These are phyloP conservation scores for Euzophera pinguis DNA, from an alignment of 2,888 invertebrate species.

Conservation along the genomic window DNA sequence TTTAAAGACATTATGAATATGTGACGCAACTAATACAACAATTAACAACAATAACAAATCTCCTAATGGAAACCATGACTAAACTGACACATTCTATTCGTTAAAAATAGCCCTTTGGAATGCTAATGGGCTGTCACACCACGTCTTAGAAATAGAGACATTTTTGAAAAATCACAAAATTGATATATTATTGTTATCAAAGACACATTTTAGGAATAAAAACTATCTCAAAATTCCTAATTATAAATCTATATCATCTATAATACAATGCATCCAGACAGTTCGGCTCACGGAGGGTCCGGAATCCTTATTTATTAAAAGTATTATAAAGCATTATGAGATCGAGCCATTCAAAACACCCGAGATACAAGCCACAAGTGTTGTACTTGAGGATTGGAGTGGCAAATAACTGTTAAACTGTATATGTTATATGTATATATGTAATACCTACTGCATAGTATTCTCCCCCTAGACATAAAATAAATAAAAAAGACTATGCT, in stretches of 20 bases:
- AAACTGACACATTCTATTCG: neutral
- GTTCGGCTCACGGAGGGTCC: constrained; percentile 26
- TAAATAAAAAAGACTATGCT: neutral
- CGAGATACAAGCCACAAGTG: constrained; percentile 20
- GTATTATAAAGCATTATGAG: constrained; percentile 20
- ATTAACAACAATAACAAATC: too few species aligned
- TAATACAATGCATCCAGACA: constrained; percentile 27
- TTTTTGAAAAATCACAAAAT: constrained; percentile 18
- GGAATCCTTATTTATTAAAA: constrained; percentile 21
- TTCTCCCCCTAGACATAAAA: constrained; percentile 10
- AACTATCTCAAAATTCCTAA: constrained; percentile 17
- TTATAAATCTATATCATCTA: constrained; percentile 24
- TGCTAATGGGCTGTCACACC: constrained; percentile 25
- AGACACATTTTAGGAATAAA: constrained; percentile 23
- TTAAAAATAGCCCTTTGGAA: constrained; percentile 27
- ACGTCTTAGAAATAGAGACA: constrained; percentile 17
- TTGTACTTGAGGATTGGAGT: constrained; percentile 13
- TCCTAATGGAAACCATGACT: neutral
- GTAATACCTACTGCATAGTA: too few species aligned
- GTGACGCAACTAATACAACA: too few species aligned
- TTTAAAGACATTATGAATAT: too few species aligned
- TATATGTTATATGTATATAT: too few species aligned
- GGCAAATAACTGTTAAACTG: constrained; percentile 15
- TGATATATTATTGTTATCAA: constrained; percentile 24
- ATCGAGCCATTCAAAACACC: constrained; percentile 8